phyloP scores from a whole-genome alignment of 2,888 invertebrate genomes.

The Papilio protenor region DNA sequence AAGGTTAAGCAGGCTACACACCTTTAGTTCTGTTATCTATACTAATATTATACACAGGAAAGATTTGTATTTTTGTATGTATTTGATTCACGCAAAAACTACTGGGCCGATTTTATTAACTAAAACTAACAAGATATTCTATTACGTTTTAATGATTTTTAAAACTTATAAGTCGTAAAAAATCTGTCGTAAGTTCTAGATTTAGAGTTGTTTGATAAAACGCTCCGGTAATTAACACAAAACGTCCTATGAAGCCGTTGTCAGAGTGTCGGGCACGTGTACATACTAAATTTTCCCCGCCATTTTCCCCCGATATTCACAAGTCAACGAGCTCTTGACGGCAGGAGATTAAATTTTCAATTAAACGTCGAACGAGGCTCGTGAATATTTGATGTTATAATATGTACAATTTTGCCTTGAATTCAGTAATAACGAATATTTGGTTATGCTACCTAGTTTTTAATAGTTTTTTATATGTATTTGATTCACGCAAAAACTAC shows the following conservation, averaged over 20 bases:
- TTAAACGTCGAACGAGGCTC: constrained; percentile 29
- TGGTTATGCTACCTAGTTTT: not conserved
- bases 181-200: not conserved
- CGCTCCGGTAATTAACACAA: not conserved
- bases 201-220: not conserved
- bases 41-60: too few relatives aligned
- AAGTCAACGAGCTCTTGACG: constrained; percentile 34
- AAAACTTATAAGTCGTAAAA: too few relatives aligned
- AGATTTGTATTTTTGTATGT: too few relatives aligned
- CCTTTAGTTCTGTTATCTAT: too few relatives aligned
- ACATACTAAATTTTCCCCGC: constrained; percentile 18
- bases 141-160: too few relatives aligned
- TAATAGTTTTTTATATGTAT: too few relatives aligned
- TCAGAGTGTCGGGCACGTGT: constrained; percentile 1
- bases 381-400: constrained; percentile 32
- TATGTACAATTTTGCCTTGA: not conserved
- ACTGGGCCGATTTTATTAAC: too few relatives aligned
- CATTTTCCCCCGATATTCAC: constrained; percentile 17
- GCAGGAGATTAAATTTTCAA: constrained; percentile 41
- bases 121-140: too few relatives aligned
- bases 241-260: not conserved
- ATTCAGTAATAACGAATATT: not conserved
- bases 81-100: too few relatives aligned
- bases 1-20: too few relatives aligned
- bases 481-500: too few relatives aligned